Conservation (phyloP, 2,113 vertebrate genomes). For the Ursus arctos region DNA sequence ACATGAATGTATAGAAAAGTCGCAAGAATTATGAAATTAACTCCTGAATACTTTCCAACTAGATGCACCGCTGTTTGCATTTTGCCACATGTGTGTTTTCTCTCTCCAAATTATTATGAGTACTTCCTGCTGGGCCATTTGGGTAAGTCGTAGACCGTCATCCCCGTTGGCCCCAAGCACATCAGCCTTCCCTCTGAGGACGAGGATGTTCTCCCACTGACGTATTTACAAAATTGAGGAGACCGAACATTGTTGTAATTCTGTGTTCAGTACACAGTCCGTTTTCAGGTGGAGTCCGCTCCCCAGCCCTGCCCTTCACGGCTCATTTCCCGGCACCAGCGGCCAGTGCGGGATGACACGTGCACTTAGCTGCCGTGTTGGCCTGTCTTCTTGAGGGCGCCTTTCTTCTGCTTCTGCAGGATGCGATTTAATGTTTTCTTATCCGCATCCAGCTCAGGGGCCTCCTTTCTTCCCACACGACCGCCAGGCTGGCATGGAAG, state of each 20-base stretch:
- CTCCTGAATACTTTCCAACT: neutral
- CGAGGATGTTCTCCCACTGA: neutral
- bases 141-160: neutral
- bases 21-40: neutral
- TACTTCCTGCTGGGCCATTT: neutral
- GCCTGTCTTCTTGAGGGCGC: neutral
- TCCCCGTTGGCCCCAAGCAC: rapidly evolving
- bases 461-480: neutral
- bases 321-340: rapidly evolving
- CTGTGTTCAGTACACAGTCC: rapidly evolving
- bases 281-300: neutral
- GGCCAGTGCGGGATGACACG: rapidly evolving
- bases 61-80: neutral
- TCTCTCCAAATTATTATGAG: neutral
- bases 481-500: neutral
- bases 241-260: no score
- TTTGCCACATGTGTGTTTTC: neutral
- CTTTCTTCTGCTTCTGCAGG: neutral
- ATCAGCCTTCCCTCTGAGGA: rapidly evolving
- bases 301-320: no score
- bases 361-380: rapidly evolving
- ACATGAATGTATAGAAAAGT: neutral
- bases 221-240: neutral
- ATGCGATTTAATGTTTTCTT: neutral
- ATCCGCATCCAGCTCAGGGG: rapidly evolving